Percentiles rank a stretch among this genome's conserved stretches.
phyloP scores from a whole-genome alignment of 1,140 invertebrate genomes.

The Drosophila chauvacae region DNA sequence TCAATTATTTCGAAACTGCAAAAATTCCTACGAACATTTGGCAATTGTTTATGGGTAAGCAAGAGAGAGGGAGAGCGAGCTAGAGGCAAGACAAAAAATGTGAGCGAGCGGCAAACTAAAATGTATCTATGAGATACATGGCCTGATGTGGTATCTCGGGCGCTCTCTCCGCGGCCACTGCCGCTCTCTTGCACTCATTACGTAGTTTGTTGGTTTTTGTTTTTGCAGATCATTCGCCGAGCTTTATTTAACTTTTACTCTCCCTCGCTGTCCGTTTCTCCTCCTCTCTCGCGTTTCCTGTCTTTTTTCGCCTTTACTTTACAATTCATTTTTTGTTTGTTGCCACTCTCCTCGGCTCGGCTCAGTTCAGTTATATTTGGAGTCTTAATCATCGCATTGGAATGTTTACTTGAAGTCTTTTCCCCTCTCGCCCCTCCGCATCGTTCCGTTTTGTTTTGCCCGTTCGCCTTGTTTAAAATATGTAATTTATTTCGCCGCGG shows the following conservation, averaged over 20 bases:
- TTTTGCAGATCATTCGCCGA: conserved; percentile 78
- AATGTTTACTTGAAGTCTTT: conserved; percentile 79
- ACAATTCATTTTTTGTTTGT: conserved; percentile 74
- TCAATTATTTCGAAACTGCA: conserved; percentile 83
- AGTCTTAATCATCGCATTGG: conserved; percentile 83
- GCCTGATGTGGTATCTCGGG: conserved; percentile 60
- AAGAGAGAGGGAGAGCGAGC: conserved; percentile 13
- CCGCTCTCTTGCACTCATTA: conserved; percentile 60
- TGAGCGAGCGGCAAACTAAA: conserved; percentile 70
- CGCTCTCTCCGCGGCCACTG: conserved; percentile 10
- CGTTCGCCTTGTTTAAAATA: conserved; percentile 62
- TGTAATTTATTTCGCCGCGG: conserved; percentile 79
- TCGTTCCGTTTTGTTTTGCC: conserved; percentile 48
- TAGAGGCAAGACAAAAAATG: conserved; percentile 48
- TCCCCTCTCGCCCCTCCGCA: background rate
- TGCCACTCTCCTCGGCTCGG: conserved; percentile 46
- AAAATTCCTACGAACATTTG: conserved; percentile 80
- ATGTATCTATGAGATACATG: conserved; percentile 79
- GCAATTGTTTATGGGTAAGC: conserved; percentile 76
- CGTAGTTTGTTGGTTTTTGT: conserved; percentile 72
- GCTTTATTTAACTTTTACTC: conserved; percentile 83
- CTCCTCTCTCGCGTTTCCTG: conserved; percentile 17
- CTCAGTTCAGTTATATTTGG: conserved; percentile 83
- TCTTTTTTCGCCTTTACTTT: conserved; percentile 39
- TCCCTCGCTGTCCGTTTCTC: conserved; percentile 17